Percentiles rank a stretch among this genome's conserved stretches.
Evolutionary conservation across 2,888 invertebrate species (phyloP).

Genomic region (Gnatocerus cornutus): DNA sequence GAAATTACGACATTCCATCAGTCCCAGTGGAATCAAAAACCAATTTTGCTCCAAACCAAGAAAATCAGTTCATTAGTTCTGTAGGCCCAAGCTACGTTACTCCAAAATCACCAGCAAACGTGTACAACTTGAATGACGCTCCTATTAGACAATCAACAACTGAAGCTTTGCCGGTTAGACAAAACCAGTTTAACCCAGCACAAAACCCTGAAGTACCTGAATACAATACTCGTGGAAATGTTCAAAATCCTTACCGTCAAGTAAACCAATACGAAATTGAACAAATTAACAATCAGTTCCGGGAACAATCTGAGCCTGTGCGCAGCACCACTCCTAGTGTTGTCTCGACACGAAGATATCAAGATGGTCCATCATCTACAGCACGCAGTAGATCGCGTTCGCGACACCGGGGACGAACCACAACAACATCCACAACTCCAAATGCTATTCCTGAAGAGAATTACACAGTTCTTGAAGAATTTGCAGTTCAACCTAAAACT

Average conservation of each 20-base stretch:
- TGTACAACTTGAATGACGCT: conserved; percentile 18
- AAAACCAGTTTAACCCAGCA: conserved; percentile 8
- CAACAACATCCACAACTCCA: conserved; percentile 54
- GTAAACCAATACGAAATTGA: conserved; percentile 62
- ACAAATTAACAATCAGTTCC: conserved; percentile 59
- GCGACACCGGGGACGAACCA: conserved; percentile 42
- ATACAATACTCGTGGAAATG: conserved; percentile 15
- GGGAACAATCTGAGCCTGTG: conserved; percentile 24
- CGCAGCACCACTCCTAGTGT: conserved; percentile 51
- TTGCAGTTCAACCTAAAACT: conserved; percentile 53
- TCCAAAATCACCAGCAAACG: conserved; percentile 30
- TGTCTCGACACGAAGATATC: conserved; percentile 49
- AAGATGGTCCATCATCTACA: conserved; percentile 48
- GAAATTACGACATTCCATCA: conserved; percentile 35
- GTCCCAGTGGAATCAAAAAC: conserved; percentile 24
- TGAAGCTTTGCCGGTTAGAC: conserved; percentile 16
- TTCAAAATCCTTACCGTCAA: conserved; percentile 16
- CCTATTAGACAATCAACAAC: conserved; percentile 24
- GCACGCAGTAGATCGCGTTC: conserved; percentile 53
- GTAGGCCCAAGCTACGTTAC: conserved; percentile 15
- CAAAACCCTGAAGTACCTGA: conserved; percentile 8
- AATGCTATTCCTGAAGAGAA: conserved; percentile 52
- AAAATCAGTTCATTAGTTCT: conserved; percentile 16
- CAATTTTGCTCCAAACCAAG: conserved; percentile 8
- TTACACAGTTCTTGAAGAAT: conserved; percentile 66